Percentiles rank a stretch among this genome's conserved stretches.
phyloP scores from a whole-genome alignment of 2,797 vertebrate genomes.

The Hydrolagus colliei region DNA sequence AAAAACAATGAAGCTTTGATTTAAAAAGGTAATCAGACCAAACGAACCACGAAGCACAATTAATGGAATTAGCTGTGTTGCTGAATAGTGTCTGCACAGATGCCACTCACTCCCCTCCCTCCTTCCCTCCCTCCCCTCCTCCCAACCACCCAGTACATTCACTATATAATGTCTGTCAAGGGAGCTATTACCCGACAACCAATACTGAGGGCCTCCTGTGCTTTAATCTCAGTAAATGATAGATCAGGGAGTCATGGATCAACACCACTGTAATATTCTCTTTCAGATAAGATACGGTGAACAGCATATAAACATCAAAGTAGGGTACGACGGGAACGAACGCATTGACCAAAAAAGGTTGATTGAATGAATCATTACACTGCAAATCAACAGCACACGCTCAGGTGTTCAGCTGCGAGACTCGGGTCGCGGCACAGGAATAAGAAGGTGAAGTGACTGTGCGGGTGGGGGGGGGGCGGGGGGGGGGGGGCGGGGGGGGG shows the following conservation, averaged over 20 bases:
- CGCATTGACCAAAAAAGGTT: conserved; percentile 31
- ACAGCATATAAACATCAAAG: conserved; percentile 34
- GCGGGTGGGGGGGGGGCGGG: too few relatives aligned
- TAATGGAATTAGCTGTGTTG: conserved; percentile 53
- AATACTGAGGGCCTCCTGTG: conserved; percentile 42
- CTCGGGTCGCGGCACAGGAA: conserved; percentile 11
- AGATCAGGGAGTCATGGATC: conserved; percentile 36
- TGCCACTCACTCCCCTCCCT: conserved; percentile 39
- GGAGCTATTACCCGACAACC: conserved; percentile 46
- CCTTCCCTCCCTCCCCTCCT: too few relatives aligned
- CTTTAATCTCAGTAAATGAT: conserved; percentile 44
- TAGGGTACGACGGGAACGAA: neutral
- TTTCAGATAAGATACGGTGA: conserved; percentile 35
- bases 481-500: neutral
- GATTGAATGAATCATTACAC: conserved; percentile 36
- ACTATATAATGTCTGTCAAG: conserved; percentile 42
- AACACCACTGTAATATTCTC: neutral
- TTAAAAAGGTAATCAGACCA: conserved; percentile 45
- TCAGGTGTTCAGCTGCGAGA: conserved; percentile 18
- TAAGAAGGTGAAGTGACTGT: conserved; percentile 2
- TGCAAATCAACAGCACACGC: conserved; percentile 29
- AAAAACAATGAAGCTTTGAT: conserved; percentile 38
- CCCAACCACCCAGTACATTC: conserved; percentile 38
- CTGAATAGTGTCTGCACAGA: conserved; percentile 47
- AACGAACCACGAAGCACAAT: conserved; percentile 56